Evolutionary conservation across 2,888 invertebrate genomes (phyloP).

Genomic region (Idaea dimidiata): DNA sequence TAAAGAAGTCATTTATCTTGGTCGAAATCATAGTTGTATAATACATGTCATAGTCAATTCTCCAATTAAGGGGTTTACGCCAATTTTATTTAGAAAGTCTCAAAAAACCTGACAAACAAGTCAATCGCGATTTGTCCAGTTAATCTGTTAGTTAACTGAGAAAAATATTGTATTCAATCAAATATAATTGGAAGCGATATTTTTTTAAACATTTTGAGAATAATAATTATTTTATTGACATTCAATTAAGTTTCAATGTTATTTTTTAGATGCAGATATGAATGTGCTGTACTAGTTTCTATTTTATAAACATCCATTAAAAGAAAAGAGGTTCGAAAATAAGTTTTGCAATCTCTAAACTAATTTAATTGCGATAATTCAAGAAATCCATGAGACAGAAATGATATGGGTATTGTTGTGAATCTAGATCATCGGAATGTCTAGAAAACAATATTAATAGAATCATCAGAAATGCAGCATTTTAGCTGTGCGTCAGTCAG

Average conservation of each 20-base stretch:
- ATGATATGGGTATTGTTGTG: no score
- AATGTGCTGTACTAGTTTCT: no score
- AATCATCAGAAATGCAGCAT: no score
- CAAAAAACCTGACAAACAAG: conserved; percentile 43
- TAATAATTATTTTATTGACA: neutral
- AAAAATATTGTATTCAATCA: neutral
- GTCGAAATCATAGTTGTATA: conserved; percentile 52
- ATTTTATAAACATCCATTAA: no score
- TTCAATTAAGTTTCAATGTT: neutral
- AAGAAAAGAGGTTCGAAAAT: no score
- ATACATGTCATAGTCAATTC: conserved; percentile 42
- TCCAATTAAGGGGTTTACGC: conserved; percentile 41
- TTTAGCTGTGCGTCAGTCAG: no score
- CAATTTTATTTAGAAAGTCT: conserved; percentile 51
- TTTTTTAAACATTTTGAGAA: neutral
- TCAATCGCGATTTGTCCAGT: conserved; percentile 36
- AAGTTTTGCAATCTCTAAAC: no score
- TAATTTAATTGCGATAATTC: no score
- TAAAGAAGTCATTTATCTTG: neutral
- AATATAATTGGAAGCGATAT: neutral
- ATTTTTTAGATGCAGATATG: neutral
- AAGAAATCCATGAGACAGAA: no score
- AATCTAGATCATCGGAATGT: no score
- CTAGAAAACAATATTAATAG: no score
- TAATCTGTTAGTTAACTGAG: conserved; percentile 23